These are phyloP conservation scores for Pelobates cultripes DNA, from an alignment of 2,797 vertebrate species.

Conservation along the genomic window DNA sequence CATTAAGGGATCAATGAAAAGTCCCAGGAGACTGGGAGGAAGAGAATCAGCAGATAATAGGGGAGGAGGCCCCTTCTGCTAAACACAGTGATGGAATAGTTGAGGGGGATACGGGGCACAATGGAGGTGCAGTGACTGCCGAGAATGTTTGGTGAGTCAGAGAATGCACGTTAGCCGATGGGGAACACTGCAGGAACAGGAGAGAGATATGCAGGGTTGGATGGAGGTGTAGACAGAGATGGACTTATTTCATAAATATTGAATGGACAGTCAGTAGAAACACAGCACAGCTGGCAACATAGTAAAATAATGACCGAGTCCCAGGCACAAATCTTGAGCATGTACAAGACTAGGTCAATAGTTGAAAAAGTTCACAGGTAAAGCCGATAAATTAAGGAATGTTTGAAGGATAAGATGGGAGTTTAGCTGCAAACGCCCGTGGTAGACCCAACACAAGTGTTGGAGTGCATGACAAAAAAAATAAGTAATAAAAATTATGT, in stretches of 20 bases:
- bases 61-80: constrained; percentile 45
- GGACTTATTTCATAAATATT: neutral
- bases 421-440: too few species aligned
- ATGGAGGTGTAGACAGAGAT: neutral
- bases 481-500: too few species aligned
- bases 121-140: neutral
- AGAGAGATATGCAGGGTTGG: neutral
- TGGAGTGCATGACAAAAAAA: too few species aligned
- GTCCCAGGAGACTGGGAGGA: constrained; percentile 37
- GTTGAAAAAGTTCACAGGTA: too few species aligned
- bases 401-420: too few species aligned
- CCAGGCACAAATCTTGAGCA: too few species aligned
- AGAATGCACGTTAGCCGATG: neutral
- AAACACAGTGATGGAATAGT: constrained; percentile 4
- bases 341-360: too few species aligned
- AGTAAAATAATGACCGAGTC: too few species aligned
- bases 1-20: constrained; percentile 55
- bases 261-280: too few species aligned
- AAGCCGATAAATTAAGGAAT: too few species aligned
- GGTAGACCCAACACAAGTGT: too few species aligned
- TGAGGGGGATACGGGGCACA: neutral
- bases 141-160: neutral
- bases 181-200: neutral
- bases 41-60: constrained; percentile 45
- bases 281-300: too few species aligned